Evolutionary conservation across 2,888 invertebrate genomes (phyloP).

Genomic region (Eudasyphora cyanicolor): DNA sequence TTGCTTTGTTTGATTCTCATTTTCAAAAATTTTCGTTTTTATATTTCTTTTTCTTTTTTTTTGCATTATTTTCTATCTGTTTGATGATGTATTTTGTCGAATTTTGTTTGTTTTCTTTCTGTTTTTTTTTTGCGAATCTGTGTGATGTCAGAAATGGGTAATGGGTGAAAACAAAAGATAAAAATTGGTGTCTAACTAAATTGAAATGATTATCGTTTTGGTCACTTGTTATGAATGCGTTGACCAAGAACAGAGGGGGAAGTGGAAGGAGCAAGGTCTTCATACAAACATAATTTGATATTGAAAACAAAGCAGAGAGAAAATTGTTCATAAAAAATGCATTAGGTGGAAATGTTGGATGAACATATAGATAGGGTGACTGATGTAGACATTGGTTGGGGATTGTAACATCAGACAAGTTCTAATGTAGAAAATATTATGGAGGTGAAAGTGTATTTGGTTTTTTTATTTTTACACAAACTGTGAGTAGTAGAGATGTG

Average conservation of each 20-base stretch:
- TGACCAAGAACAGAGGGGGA: background rate
- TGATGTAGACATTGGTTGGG: too few species aligned
- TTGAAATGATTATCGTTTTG: conserved; percentile 68
- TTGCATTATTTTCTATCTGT: conserved; percentile 49
- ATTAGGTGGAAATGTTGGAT: background rate
- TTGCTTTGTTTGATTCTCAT: conserved; percentile 18
- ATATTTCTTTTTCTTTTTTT: conserved; percentile 38
- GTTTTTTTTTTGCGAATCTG: background rate
- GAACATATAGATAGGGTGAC: too few species aligned
- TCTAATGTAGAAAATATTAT: too few species aligned
- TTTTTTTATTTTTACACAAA: too few species aligned
- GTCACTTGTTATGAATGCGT: conserved; percentile 57
- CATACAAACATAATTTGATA: conserved; percentile 14
- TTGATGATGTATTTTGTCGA: conserved; percentile 67
- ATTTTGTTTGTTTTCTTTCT: conserved; percentile 53
- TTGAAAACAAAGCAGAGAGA: background rate
- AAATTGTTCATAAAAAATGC: conserved; percentile 9
- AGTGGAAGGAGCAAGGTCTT: background rate
- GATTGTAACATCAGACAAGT: too few species aligned
- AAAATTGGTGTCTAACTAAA: conserved; percentile 67
- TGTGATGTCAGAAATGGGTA: background rate
- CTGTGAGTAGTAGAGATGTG: too few species aligned
- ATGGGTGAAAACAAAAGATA: conserved; percentile 27
- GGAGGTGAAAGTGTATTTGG: too few species aligned
- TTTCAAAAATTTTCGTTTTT: too few species aligned